Conservation (phyloP, 2,888 invertebrate species). For the Steromphala cineraria region DNA sequence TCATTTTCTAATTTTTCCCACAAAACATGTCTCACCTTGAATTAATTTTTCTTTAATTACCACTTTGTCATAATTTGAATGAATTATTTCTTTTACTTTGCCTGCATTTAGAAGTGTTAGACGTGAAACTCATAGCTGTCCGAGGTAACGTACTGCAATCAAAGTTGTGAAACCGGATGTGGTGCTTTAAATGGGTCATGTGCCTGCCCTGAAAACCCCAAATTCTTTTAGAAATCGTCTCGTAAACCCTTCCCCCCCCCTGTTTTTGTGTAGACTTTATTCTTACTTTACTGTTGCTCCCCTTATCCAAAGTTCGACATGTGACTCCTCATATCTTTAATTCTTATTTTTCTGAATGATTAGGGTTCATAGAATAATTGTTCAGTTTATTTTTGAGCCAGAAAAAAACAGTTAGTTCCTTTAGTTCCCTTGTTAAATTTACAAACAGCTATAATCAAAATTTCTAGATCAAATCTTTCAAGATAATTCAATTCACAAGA, state of each 20-base stretch:
- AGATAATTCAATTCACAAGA: background rate
- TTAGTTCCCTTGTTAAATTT: too few relatives aligned
- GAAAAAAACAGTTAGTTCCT: too few relatives aligned
- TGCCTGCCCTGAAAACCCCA: background rate
- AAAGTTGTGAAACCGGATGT: background rate
- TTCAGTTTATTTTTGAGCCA: too few relatives aligned
- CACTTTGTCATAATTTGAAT: background rate
- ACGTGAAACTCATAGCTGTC: slow-evolving; percentile 41
- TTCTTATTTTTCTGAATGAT: too few relatives aligned
- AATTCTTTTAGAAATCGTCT: background rate
- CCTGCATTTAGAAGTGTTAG: background rate
- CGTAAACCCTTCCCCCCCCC: background rate
- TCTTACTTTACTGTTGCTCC: background rate
- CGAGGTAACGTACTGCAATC: slow-evolving; percentile 35
- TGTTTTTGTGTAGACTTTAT: background rate
- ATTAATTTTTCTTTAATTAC: background rate
- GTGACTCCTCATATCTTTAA: too few relatives aligned
- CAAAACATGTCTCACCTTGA: too few relatives aligned
- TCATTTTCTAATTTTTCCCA: too few relatives aligned
- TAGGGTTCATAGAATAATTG: too few relatives aligned
- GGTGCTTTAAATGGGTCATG: background rate
- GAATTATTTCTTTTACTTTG: slow-evolving; percentile 6
- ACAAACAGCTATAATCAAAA: too few relatives aligned
- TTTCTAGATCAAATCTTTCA: background rate
- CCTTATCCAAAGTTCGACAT: too few relatives aligned